A percentile compares a stretch with the other conserved stretches of the same genome.
These are phyloP conservation scores for Pogonocichla stellata DNA, from an alignment of 2,113 vertebrate species.

Conservation along the genomic window DNA sequence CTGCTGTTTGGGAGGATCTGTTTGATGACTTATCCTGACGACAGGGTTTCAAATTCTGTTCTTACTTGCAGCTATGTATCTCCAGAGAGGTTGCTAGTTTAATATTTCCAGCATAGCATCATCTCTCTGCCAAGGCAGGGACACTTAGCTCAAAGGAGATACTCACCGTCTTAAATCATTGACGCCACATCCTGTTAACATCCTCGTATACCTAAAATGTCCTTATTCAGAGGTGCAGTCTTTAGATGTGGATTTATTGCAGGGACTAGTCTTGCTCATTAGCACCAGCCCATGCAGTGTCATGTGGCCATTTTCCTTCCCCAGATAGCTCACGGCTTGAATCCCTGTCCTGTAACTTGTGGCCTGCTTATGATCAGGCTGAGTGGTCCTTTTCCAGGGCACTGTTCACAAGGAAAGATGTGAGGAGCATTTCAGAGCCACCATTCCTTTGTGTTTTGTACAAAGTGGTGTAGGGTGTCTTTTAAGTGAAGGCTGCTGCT, in stretches of 20 bases:
- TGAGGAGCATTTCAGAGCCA: neutral
- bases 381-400: neutral
- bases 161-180: neutral
- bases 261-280: neutral
- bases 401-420: neutral
- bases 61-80: neutral
- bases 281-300: neutral
- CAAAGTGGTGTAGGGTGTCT: neutral
- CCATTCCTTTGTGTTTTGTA: neutral
- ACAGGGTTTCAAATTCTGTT: slow-evolving; percentile 12
- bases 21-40: slow-evolving; percentile 41
- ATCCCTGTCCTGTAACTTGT: neutral
- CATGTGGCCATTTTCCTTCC: neutral
- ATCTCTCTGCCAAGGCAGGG: neutral
- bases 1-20: slow-evolving; percentile 47
- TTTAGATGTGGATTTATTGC: neutral
- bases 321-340: neutral
- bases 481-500: neutral
- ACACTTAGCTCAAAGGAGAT: neutral
- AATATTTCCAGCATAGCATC: slow-evolving; percentile 1
- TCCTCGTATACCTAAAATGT: neutral
- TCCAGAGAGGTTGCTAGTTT: neutral
- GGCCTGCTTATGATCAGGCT: neutral
- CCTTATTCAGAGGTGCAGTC: neutral
- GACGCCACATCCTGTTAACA: neutral